A percentile compares a stretch with the other conserved stretches of the same genome.
These are phyloP conservation scores for Hypercompe scribonia DNA, from an alignment of 2,888 invertebrate species.

Conservation along the genomic window DNA sequence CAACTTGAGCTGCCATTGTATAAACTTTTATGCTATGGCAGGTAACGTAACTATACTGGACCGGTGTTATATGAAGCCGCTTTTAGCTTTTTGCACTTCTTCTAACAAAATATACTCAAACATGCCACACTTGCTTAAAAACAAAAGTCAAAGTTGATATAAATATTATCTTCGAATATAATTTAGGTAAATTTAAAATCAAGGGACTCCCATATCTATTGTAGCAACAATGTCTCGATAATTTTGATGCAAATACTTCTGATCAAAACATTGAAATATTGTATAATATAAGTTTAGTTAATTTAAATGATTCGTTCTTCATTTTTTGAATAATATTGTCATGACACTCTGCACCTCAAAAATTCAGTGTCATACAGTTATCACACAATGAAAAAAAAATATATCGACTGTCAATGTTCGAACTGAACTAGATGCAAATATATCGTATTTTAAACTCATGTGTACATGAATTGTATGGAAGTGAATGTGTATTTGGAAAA, in stretches of 20 bases:
- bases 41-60: no score
- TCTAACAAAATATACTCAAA: no score
- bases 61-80: neutral
- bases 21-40: no score
- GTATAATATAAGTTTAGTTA: neutral
- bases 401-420: constrained; percentile 2
- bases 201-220: no score
- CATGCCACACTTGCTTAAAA: no score
- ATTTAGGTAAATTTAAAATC: no score
- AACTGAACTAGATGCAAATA: neutral
- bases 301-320: neutral
- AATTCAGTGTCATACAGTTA: neutral
- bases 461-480: constrained; percentile 10
- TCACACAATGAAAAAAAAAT: no score
- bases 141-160: no score
- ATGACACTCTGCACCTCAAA: neutral
- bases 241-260: no score
- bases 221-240: no score
- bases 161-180: no score
- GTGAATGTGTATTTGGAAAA: constrained; percentile 49
- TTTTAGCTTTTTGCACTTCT: neutral
- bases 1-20: neutral
- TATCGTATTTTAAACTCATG: neutral
- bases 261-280: no score
- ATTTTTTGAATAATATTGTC: neutral